Percentiles rank a stretch among this genome's conserved stretches.
phyloP scores from a whole-genome alignment of 2,888 invertebrate species.

The Ashinkailepas kermadecensis region DNA sequence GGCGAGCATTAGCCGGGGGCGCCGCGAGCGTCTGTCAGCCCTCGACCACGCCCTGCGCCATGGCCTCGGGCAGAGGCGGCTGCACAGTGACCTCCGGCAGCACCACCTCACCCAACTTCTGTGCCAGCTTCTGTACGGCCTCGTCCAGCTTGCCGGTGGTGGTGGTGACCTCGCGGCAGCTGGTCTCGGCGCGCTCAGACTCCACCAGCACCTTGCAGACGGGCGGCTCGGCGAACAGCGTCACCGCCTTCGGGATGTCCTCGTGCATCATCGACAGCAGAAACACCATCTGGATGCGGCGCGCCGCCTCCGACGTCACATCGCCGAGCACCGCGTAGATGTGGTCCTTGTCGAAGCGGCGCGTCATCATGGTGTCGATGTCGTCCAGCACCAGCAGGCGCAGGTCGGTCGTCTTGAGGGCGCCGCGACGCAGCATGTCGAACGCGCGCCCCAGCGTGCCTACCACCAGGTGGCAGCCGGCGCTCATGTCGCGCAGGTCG shows the following conservation, averaged over 20 bases:
- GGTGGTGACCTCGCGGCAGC: too few species aligned
- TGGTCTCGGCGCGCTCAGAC: not conserved
- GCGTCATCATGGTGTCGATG: slow-evolving; percentile 18
- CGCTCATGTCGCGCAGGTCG: slow-evolving; percentile 15
- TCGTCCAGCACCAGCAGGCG: slow-evolving; percentile 3
- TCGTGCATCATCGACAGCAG: slow-evolving; percentile 10
- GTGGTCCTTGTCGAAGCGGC: slow-evolving; percentile 19
- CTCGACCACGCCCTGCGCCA: not conserved
- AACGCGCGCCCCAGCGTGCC: slow-evolving; percentile 18
- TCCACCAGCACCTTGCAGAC: not conserved
- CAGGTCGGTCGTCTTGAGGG: not conserved
- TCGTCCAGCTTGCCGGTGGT: not conserved
- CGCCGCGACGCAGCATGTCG: slow-evolving; percentile 16
- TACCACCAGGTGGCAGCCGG: slow-evolving; percentile 12
- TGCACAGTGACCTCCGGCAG: not conserved
- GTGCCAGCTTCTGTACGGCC: not conserved
- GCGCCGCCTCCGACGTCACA: not conserved
- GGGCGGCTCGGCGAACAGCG: not conserved
- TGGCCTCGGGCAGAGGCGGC: not conserved
- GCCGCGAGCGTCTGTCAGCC: not conserved
- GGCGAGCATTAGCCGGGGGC: too few species aligned
- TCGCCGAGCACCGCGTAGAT: slow-evolving; percentile 14
- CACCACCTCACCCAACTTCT: not conserved
- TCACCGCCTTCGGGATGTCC: not conserved
- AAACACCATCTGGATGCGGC: not conserved